These are phyloP conservation scores for Leistus spinibarbis DNA, from an alignment of 2,888 invertebrate species.

Conservation along the genomic window DNA sequence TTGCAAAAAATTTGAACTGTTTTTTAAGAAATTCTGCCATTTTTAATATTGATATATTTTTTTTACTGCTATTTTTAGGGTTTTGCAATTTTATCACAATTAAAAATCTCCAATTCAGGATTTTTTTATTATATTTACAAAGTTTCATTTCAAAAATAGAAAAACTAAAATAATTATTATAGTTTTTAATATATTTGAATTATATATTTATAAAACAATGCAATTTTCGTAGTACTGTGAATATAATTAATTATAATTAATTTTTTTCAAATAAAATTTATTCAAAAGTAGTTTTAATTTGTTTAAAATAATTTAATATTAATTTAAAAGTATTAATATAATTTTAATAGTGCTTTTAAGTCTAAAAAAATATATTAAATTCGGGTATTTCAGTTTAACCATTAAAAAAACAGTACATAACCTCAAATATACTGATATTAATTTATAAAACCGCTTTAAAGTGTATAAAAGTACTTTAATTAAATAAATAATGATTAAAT, in stretches of 20 bases:
- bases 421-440: too few relatives aligned
- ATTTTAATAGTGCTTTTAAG: too few relatives aligned
- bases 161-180: not conserved
- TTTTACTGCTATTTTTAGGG: too few relatives aligned
- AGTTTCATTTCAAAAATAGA: not conserved
- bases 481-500: not conserved
- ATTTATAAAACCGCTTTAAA: not conserved
- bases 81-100: conserved; percentile 5
- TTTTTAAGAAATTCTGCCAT: too few relatives aligned
- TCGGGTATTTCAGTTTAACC: too few relatives aligned
- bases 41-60: not conserved
- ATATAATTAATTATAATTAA: not conserved
- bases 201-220: not conserved
- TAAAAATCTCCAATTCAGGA: not conserved
- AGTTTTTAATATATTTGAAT: not conserved
- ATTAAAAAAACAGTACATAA: not conserved
- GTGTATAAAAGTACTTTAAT: not conserved
- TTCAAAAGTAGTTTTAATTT: too few relatives aligned
- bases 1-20: not conserved
- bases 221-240: not conserved
- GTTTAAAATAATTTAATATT: too few relatives aligned
- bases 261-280: too few relatives aligned
- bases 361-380: too few relatives aligned
- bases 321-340: too few relatives aligned
- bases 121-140: not conserved